Evolutionary conservation across 1,140 invertebrate genomes (phyloP).

Genomic region (Adelges cooleyi): DNA sequence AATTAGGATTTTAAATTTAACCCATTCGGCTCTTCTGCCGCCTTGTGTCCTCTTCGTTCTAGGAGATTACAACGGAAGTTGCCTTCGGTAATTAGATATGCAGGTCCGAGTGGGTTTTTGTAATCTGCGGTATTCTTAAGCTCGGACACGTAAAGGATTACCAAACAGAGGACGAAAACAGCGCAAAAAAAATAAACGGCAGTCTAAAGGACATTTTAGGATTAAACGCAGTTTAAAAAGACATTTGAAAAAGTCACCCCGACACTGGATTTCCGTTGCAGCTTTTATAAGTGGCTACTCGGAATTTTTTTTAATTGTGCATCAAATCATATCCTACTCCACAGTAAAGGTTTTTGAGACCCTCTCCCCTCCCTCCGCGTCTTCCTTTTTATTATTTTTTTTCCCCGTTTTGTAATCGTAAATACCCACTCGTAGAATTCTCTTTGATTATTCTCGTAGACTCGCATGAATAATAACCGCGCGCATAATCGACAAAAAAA

Average conservation of each 20-base stretch:
- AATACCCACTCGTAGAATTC: not conserved
- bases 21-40: not conserved
- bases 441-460: no score
- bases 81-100: slow-evolving; percentile 26
- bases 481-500: no score
- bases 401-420: not conserved
- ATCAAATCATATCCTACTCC: not conserved
- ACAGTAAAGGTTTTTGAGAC: not conserved
- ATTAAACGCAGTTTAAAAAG: slow-evolving; percentile 26
- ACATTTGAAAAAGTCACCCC: slow-evolving; percentile 21
- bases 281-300: slow-evolving; percentile 18
- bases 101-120: slow-evolving; percentile 27
- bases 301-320: slow-evolving; percentile 11
- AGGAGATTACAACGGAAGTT: slow-evolving; percentile 27
- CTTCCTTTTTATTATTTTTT: not conserved
- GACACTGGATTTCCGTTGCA: slow-evolving; percentile 15
- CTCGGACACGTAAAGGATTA: slow-evolving; percentile 27
- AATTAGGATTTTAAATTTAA: slow-evolving; percentile 26
- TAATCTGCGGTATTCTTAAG: slow-evolving; percentile 28
- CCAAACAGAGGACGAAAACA: slow-evolving; percentile 5
- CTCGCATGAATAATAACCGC: no score
- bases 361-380: not conserved
- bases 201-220: slow-evolving; percentile 27
- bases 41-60: not conserved
- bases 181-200: not conserved